Conservation (phyloP, 2,888 invertebrate species). For the Liopterus haemorrhoidalis region DNA sequence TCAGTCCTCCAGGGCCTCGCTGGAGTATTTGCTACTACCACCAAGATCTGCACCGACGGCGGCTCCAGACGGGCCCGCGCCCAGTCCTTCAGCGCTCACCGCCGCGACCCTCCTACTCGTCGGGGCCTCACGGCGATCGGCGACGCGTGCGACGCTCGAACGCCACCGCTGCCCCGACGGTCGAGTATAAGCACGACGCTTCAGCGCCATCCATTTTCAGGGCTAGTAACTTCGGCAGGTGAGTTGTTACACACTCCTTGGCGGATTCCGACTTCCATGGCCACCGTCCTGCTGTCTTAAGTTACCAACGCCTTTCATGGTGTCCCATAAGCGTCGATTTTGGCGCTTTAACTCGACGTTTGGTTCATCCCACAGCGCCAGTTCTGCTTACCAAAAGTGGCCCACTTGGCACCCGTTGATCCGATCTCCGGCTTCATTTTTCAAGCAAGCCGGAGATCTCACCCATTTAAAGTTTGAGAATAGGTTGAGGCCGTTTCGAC, state of each 20-base stretch:
- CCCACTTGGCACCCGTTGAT: constrained; percentile 59
- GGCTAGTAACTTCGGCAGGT: constrained; percentile 59
- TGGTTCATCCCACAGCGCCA: constrained; percentile 74
- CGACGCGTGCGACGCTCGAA: constrained; percentile 21
- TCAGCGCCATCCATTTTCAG: constrained; percentile 61
- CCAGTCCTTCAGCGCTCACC: constrained; percentile 58
- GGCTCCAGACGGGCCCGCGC: constrained; percentile 51
- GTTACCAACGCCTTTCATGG: constrained; percentile 56
- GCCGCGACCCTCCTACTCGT: constrained; percentile 55
- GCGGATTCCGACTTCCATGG: constrained; percentile 70
- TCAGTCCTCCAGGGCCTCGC: constrained; percentile 56
- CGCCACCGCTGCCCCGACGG: constrained; percentile 44
- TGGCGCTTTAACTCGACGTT: constrained; percentile 64
- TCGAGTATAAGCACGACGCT: constrained; percentile 52
- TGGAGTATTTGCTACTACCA: constrained; percentile 63
- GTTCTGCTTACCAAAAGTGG: constrained; percentile 74
- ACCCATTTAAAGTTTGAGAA: constrained; percentile 75
- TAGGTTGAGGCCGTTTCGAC: constrained; percentile 65
- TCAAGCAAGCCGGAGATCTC: constrained; percentile 59
- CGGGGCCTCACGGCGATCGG: constrained; percentile 48
- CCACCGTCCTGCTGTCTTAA: constrained; percentile 60
- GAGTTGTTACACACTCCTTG: constrained; percentile 54
- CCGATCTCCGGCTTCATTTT: constrained; percentile 41
- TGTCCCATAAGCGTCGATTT: constrained; percentile 56
- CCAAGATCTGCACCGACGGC: constrained; percentile 58